Conservation (phyloP, 2,797 vertebrate genomes). For the Gephyroberyx darwinii region DNA sequence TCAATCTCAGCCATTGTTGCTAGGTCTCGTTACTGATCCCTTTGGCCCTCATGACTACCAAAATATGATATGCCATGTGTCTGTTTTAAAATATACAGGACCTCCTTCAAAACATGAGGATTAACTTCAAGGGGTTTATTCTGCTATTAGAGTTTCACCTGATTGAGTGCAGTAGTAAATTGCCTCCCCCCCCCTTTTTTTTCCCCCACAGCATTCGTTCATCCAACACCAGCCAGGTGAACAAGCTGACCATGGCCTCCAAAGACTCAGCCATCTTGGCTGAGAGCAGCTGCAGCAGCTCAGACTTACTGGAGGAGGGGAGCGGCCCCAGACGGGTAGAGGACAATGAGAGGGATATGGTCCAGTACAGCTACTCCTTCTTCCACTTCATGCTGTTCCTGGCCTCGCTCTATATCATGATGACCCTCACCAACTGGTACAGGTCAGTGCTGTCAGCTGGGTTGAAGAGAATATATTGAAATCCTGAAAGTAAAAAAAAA, state of each 20-base stretch:
- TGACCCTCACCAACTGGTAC: conserved; percentile 97
- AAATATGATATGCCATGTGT: neutral
- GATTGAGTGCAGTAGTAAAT: neutral
- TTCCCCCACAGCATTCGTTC: conserved; percentile 86
- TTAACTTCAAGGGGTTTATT: too few species aligned
- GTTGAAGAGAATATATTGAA: too few species aligned
- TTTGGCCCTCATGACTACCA: neutral
- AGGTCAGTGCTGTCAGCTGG: conserved; percentile 81
- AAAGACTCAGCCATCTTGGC: conserved; percentile 85
- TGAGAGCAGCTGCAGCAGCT: conserved; percentile 64
- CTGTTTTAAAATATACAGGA: neutral
- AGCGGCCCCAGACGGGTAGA: conserved; percentile 72
- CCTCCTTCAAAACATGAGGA: too few species aligned
- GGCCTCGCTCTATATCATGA: conserved; percentile 96
- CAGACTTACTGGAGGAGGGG: conserved; percentile 69
- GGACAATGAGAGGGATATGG: conserved; percentile 89
- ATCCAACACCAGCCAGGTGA: conserved; percentile 93
- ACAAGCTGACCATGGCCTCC: conserved; percentile 89
- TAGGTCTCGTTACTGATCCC: too few species aligned
- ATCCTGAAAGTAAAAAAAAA: too few species aligned
- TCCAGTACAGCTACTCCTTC: conserved; percentile 92
- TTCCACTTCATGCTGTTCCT: conserved; percentile 93
- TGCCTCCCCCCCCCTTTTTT: too few species aligned
- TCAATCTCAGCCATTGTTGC: too few species aligned
- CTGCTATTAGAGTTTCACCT: neutral